A percentile compares a stretch with the other conserved stretches of the same genome.
These are phyloP conservation scores for Neostethus bicornis DNA, from an alignment of 2,797 vertebrate species.

Conservation along the genomic window DNA sequence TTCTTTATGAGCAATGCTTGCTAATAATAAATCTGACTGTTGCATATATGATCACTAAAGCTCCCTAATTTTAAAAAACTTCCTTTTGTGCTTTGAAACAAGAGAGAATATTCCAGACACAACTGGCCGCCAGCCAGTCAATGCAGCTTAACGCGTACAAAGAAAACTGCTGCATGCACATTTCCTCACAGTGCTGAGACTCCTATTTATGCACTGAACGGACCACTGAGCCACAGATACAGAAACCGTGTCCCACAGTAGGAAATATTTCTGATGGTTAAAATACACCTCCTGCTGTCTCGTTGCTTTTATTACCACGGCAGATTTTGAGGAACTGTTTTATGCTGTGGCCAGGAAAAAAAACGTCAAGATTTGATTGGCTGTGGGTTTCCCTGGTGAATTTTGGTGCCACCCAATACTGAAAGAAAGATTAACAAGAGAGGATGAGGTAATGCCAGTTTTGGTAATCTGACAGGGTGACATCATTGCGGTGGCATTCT, in stretches of 20 bases:
- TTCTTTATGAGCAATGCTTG: conserved; percentile 15
- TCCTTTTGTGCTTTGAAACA: conserved; percentile 47
- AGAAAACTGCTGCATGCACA: conserved; percentile 62
- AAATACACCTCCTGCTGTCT: conserved; percentile 32
- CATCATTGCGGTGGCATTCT: conserved; percentile 73
- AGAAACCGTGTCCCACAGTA: conserved; percentile 35
- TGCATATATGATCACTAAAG: conserved; percentile 47
- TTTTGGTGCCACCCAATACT: conserved; percentile 36
- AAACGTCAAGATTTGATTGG: conserved; percentile 54
- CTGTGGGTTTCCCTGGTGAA: conserved; percentile 47
- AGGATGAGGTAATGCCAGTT: conserved; percentile 69
- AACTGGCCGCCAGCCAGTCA: conserved; percentile 30
- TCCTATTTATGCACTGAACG: conserved; percentile 53
- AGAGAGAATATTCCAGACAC: conserved; percentile 49
- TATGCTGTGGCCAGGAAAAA: conserved; percentile 33
- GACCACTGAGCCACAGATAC: conserved; percentile 32
- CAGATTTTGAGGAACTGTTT: conserved; percentile 21
- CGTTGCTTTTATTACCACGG: conserved; percentile 3
- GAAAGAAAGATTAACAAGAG: conserved; percentile 33
- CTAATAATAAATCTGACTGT: conserved; percentile 24
- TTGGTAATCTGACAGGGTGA: conserved; percentile 60
- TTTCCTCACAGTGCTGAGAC: conserved; percentile 41
- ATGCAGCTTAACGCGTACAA: conserved; percentile 69
- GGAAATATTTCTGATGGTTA: conserved; percentile 30
- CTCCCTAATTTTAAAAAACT: conserved; percentile 43